Base-by-base conservation (phyloP, 2,888 invertebrate species). In the Melinopterus prodromus region DNA sequence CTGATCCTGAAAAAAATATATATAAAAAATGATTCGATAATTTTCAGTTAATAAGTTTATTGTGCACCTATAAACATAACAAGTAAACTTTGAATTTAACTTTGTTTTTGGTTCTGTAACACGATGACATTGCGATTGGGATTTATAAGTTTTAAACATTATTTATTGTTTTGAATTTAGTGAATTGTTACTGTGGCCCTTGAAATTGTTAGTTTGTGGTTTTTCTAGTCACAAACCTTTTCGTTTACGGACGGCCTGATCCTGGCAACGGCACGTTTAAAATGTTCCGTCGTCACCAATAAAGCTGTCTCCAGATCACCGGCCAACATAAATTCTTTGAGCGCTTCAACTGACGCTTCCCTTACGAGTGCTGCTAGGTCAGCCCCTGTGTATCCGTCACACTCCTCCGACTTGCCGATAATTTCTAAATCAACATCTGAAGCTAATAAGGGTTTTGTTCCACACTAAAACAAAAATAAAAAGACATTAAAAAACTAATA, bases 281-380 rank as follows among this genome's bases (percentile, higher is more conserved):
- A 95, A 88, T 98, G 97, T 80, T 93, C 90, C 71, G 90, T 91
- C 6, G 90, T 90, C 0, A 97, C 94, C 80, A 91, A 90, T 81
- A 94, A 90, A 0, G 87, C 83, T 53, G 88, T 85, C 70, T 83
- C 87, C 16, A 90, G 85, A 0, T 91, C 90, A 2, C 90, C 90
- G 83, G 90, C 90, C 2, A 91, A 88, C 84, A 98, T 94, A 80
- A 94, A 93, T 84, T 95, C 96, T 79, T 95, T 94, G 72, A 99
- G 89, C 0, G 97, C 94, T 83, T 94, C 91, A 70, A 96, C 92
- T 0, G 96, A 95, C 0, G 99, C 97, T 86, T 98, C 97, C 84
- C 96, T 92, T 0, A 99, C 95, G 77, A 99, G 90, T 0, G 97
- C 96, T 0, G 96, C 95, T 79, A 99, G 90, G 91, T 99, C 99